Evolutionary conservation across 2,797 vertebrate genomes (phyloP), one percentile per base, ranked within the genome.

Genomic region (Sus cebifrons): DNA sequence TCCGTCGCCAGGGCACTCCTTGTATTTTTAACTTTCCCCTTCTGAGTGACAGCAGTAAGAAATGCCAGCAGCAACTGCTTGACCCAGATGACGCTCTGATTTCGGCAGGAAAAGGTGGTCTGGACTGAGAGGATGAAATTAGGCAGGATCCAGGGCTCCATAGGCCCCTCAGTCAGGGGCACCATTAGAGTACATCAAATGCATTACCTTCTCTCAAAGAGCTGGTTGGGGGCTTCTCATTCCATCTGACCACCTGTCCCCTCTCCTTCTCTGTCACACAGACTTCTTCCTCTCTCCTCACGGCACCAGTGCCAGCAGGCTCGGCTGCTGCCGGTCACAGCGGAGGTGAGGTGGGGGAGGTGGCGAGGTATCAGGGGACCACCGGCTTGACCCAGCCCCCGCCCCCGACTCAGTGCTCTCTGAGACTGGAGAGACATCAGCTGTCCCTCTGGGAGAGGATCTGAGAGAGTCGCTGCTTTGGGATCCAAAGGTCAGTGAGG

Each of bases 161-260:
- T 97, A 97, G 98, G 96, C 71, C 91, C 94, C 95, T 95, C 96
- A 12, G 91, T 95, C 84, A 85, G 94, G 65, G 94, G 96, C 71
- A 29, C 94, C 93, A 97, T 97, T 97, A 98, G 81, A 96, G 74
- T 9, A 91, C 91, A 95, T 94, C 95, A 89, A 85, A 88, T 88
- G 93, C 86, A 93, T 95, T 90, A 70, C 87, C 94, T 97, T 78
- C 93, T 96, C 84, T 86, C 97, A 89, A 94, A 93, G 87, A 85
- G 95, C 97, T 98, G 97, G 98, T 98, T 73, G 94, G 96, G 95
- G 96, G 98, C 97, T 25, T 97, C 98, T 98, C 95, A 68, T 78
- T 97, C 98, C 97, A 97, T 97, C 97, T 98, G 97, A 98, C 98
- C 98, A 99, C 98, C 98, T 98, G 98, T 98, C 98, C 98, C 82